Conservation (phyloP, 1,140 invertebrate species). For the Laupala kohalensis region DNA sequence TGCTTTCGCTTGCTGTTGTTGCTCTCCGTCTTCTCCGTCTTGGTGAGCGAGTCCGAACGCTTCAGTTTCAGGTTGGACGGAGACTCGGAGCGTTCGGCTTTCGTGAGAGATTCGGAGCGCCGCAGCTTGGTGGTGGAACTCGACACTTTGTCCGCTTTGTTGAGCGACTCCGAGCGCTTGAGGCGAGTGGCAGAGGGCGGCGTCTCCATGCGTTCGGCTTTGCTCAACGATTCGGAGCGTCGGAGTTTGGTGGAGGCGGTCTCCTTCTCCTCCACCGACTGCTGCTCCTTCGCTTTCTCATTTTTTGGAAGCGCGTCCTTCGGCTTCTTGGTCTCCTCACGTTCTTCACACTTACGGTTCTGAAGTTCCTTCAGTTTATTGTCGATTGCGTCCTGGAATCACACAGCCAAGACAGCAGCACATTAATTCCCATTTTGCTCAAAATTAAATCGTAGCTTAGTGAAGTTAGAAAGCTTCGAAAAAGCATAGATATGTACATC, state of each 20-base stretch:
- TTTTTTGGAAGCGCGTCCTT: constrained; percentile 46
- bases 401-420: too few species aligned
- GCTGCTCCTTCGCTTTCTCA: constrained; percentile 29
- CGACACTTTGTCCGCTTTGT: constrained; percentile 31
- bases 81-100: constrained; percentile 40
- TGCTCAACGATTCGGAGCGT: constrained; percentile 39
- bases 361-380: background rate
- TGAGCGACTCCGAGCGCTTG: constrained; percentile 45
- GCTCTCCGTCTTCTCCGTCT: constrained; percentile 69
- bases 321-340: constrained; percentile 18
- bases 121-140: constrained; percentile 32
- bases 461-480: too few species aligned
- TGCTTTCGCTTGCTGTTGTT: constrained; percentile 60
- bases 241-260: constrained; percentile 28
- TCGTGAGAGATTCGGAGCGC: constrained; percentile 55
- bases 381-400: background rate
- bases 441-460: too few species aligned
- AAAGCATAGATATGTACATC: too few species aligned
- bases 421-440: too few species aligned
- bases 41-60: constrained; percentile 53
- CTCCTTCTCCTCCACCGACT: background rate
- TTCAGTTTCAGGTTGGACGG: constrained; percentile 32
- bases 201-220: constrained; percentile 21
- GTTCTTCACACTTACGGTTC: background rate
- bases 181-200: constrained; percentile 17